Conservation (phyloP, 2,797 vertebrate genomes). For the Gymnocypris eckloni region DNA sequence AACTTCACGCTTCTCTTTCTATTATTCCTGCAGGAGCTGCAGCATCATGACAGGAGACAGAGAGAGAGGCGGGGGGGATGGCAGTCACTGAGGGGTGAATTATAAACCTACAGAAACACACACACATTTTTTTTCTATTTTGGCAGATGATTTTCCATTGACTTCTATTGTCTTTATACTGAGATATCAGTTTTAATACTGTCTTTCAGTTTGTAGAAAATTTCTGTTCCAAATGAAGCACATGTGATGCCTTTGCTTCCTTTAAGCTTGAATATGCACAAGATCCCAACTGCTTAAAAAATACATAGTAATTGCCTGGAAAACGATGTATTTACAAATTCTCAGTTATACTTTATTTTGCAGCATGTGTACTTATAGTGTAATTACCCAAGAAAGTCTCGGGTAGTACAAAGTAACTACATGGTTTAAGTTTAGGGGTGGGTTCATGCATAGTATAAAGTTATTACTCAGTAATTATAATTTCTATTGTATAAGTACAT, state of each 20-base stretch:
- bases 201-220: background rate
- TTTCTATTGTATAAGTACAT: background rate
- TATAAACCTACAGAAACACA: conserved; percentile 48
- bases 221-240: background rate
- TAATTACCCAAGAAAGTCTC: background rate
- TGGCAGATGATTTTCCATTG: conserved; percentile 7
- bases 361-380: background rate
- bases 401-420: background rate
- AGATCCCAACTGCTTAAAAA: background rate
- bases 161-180: conserved; percentile 1
- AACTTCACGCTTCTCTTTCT: conserved; percentile 89
- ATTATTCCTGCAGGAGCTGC: conserved; percentile 92
- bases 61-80: conserved; percentile 65
- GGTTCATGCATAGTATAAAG: background rate
- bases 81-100: conserved; percentile 49
- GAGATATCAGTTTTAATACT: conserved; percentile 4
- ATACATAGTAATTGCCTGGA: background rate
- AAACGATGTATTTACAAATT: background rate
- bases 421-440: background rate
- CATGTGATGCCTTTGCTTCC: background rate
- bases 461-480: background rate
- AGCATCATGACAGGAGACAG: conserved; percentile 89
- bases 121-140: conserved; percentile 2
- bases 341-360: background rate
- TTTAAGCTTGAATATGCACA: background rate